These are phyloP conservation scores for Corvus hawaiiensis DNA, from an alignment of 2,113 vertebrate species.

Conservation along the genomic window DNA sequence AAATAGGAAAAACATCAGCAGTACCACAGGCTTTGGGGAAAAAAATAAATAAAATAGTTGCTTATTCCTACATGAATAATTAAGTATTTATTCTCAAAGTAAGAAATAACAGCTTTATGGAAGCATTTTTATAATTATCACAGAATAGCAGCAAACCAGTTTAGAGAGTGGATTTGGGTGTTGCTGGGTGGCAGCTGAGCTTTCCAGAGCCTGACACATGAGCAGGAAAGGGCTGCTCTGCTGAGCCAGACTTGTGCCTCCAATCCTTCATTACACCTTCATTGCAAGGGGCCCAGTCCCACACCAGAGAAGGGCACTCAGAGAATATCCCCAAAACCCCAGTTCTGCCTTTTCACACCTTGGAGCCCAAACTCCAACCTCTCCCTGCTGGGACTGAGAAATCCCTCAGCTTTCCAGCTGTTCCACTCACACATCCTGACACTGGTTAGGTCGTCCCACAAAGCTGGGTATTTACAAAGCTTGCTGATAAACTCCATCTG, in stretches of 20 bases:
- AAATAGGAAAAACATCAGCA: background rate
- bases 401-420: background rate
- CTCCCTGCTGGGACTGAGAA: background rate
- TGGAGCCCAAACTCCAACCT: background rate
- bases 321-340: rapidly evolving
- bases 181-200: background rate
- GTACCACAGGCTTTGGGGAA: background rate
- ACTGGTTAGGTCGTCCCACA: background rate
- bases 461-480: background rate
- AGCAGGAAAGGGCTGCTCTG: background rate
- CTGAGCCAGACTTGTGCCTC: background rate
- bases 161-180: background rate
- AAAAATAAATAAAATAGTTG: background rate
- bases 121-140: background rate
- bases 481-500: background rate
- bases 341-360: background rate
- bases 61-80: constrained; percentile 13
- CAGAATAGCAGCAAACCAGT: background rate
- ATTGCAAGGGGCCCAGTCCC: background rate
- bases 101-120: background rate
- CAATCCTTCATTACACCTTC: background rate
- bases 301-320: no score
- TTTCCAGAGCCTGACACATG: background rate
- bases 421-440: background rate
- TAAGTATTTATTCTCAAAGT: background rate